Evolutionary conservation across 2,113 vertebrate genomes (phyloP).

Genomic region (Antigone vipio): DNA sequence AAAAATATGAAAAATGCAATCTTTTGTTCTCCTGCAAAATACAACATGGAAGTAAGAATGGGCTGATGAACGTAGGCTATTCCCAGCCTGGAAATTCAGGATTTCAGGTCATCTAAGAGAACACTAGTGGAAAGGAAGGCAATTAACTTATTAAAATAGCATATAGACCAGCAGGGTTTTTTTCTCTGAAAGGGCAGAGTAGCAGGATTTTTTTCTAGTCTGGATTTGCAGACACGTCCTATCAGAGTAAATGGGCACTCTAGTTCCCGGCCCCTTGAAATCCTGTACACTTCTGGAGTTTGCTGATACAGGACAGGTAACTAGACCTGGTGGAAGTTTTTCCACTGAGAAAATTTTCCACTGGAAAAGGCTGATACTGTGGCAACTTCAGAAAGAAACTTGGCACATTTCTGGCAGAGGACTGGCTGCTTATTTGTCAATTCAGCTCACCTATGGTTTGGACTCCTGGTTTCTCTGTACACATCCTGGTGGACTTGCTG

Average conservation of each 20-base stretch:
- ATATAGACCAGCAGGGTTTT: background rate
- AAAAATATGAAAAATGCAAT: background rate
- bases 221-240: background rate
- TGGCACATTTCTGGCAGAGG: background rate
- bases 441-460: background rate
- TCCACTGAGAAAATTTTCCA: background rate
- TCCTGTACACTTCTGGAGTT: background rate
- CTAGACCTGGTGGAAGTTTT: background rate
- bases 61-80: background rate
- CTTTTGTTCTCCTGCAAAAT: background rate
- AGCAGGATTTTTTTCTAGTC: background rate
- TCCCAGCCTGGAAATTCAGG: background rate
- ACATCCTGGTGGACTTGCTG: fast-evolving
- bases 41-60: background rate
- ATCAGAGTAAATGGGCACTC: background rate
- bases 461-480: background rate
- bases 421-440: background rate
- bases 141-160: background rate
- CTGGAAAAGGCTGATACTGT: background rate
- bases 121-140: background rate
- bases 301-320: background rate
- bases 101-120: background rate
- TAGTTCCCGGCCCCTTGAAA: background rate
- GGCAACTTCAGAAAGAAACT: background rate
- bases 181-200: background rate